Conservation (phyloP, 2,797 vertebrate species). For the Triplophysa yarkandensis region DNA sequence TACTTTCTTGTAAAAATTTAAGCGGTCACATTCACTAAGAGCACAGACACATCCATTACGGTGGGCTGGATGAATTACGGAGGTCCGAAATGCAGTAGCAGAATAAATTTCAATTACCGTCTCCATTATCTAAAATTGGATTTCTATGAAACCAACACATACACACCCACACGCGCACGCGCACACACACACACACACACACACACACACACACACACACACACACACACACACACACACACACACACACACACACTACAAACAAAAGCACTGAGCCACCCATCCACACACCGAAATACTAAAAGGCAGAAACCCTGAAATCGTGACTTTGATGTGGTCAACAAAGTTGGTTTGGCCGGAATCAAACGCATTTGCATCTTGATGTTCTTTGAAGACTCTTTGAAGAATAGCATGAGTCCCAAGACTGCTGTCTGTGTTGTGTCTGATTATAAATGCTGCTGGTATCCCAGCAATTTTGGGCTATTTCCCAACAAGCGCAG, state of each 20-base stretch:
- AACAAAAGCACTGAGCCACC: slow-evolving; percentile 12
- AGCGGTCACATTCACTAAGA: slow-evolving; percentile 28
- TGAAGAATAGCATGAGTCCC: slow-evolving; percentile 19
- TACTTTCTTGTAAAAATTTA: slow-evolving; percentile 38
- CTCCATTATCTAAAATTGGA: slow-evolving; percentile 67
- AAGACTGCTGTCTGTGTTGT: neutral
- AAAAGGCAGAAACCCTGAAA: slow-evolving; percentile 36
- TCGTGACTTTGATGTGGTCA: slow-evolving; percentile 45
- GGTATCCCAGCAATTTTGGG: slow-evolving; percentile 5
- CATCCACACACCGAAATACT: slow-evolving; percentile 25
- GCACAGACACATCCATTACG: slow-evolving; percentile 55
- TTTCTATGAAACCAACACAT: slow-evolving; percentile 60
- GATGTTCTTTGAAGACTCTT: slow-evolving; percentile 26
- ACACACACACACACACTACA: slow-evolving; percentile 44
- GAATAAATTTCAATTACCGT: slow-evolving; percentile 69
- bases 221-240: slow-evolving; percentile 45
- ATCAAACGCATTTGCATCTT: slow-evolving; percentile 45
- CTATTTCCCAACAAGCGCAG: slow-evolving; percentile 21
- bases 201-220: slow-evolving; percentile 4
- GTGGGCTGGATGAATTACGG: slow-evolving; percentile 58
- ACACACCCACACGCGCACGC: no score
- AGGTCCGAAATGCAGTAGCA: slow-evolving; percentile 53
- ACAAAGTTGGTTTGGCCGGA: slow-evolving; percentile 37
- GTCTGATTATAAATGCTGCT: slow-evolving; percentile 19
- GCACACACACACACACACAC: slow-evolving; percentile 45